These are phyloP conservation scores for Tricholauxania praeusta DNA, from an alignment of 2,888 invertebrate genomes.

Conservation along the genomic window DNA sequence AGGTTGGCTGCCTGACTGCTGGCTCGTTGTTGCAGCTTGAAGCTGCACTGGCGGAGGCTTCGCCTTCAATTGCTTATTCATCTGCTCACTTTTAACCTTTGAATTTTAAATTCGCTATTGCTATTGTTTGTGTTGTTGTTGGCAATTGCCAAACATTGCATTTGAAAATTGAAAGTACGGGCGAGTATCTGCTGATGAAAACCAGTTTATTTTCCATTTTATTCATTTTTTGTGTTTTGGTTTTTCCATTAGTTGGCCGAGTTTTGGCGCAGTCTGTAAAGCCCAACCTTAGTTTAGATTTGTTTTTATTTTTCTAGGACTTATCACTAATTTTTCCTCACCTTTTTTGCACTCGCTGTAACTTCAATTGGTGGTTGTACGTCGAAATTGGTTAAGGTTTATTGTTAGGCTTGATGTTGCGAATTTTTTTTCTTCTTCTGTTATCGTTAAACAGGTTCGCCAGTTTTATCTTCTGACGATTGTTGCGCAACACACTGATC, in stretches of 20 bases:
- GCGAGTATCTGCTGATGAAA: slow-evolving; percentile 1
- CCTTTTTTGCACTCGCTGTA: slow-evolving; percentile 28
- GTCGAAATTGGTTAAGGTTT: slow-evolving; percentile 1
- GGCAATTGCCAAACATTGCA: slow-evolving; percentile 19
- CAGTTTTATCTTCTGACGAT: neutral
- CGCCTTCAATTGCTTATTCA: slow-evolving; percentile 21
- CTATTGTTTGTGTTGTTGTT: slow-evolving; percentile 11
- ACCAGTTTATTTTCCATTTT: slow-evolving; percentile 9
- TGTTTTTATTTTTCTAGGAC: slow-evolving; percentile 3
- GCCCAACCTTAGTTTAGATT: slow-evolving; percentile 41
- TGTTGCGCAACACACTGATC: slow-evolving; percentile 5
- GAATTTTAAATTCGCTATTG: slow-evolving; percentile 31
- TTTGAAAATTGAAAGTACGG: slow-evolving; percentile 29
- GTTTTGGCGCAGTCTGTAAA: neutral
- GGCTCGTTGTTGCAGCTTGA: slow-evolving; percentile 5
- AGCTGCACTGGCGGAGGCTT: neutral
- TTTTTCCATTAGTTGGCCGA: slow-evolving; percentile 8
- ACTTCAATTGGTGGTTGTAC: neutral
- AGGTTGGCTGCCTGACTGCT: neutral
- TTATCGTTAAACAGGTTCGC: slow-evolving; percentile 22
- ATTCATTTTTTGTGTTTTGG: neutral
- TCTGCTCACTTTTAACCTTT: slow-evolving; percentile 45
- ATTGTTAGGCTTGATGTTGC: slow-evolving; percentile 1
- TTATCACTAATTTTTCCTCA: slow-evolving; percentile 40
- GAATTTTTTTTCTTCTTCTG: neutral